These are phyloP conservation scores for Parascotia fuliginaria DNA, from an alignment of 2,888 invertebrate species.

Conservation along the genomic window DNA sequence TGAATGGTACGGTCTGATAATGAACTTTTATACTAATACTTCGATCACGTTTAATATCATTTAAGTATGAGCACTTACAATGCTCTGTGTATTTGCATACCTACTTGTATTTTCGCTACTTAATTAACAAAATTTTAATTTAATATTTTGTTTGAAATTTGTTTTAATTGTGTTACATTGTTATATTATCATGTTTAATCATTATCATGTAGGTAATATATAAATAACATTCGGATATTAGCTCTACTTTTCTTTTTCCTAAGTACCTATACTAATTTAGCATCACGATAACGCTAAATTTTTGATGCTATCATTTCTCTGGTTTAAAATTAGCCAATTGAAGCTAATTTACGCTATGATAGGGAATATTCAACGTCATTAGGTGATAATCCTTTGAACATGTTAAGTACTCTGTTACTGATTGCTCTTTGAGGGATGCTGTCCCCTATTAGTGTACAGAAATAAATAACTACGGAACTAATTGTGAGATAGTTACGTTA, in stretches of 20 bases:
- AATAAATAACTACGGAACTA: no score
- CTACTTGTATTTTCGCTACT: no score
- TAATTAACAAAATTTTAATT: no score
- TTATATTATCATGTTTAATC: not conserved
- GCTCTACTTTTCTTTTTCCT: no score
- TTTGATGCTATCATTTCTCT: slow-evolving; percentile 19
- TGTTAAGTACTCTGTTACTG: slow-evolving; percentile 9
- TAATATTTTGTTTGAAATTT: no score
- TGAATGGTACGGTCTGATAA: slow-evolving; percentile 34
- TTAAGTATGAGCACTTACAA: no score
- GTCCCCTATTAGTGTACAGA: no score
- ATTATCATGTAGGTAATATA: no score
- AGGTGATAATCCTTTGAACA: slow-evolving; percentile 19
- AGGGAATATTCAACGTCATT: slow-evolving; percentile 11
- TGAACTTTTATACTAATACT: slow-evolving; percentile 21
- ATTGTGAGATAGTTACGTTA: no score
- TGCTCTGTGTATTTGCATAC: not conserved
- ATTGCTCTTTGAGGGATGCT: slow-evolving; percentile 8
- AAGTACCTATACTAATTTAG: no score
- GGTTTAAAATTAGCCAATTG: slow-evolving; percentile 21
- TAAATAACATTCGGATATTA: no score
- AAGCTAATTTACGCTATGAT: slow-evolving; percentile 14
- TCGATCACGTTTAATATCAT: slow-evolving; percentile 7
- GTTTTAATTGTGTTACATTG: not conserved
- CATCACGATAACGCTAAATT: slow-evolving; percentile 1